phyloP scores from a whole-genome alignment of 2,113 vertebrate genomes.

The Cavia aperea region DNA sequence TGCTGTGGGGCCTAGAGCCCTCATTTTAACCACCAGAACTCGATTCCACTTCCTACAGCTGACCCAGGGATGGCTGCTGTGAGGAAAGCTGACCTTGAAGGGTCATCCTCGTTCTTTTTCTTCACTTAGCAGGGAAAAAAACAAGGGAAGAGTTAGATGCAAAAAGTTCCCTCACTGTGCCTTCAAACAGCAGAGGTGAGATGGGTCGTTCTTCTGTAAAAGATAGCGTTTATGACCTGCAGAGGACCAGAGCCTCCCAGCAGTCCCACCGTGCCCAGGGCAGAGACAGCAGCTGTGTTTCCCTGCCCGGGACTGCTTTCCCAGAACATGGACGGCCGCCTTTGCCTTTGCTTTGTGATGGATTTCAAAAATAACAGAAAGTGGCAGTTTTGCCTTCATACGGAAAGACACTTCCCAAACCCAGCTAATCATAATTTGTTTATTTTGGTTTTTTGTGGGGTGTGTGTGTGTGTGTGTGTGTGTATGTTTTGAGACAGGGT shows the following conservation, averaged over 20 bases:
- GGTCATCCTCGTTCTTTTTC: not conserved
- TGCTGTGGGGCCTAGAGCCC: not conserved
- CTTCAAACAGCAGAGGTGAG: not conserved
- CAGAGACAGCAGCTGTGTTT: not conserved
- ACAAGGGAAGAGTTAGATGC: not conserved
- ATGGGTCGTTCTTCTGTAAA: not conserved
- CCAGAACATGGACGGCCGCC: not conserved
- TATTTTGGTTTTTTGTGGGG: not conserved
- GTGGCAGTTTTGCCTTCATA: not conserved
- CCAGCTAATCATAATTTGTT: not conserved
- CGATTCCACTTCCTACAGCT: not conserved
- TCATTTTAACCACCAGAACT: not conserved
- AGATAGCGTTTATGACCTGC: not conserved
- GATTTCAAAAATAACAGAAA: not conserved
- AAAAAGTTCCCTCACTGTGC: not conserved
- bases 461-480: too few species aligned
- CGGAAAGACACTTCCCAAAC: not conserved
- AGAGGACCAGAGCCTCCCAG: not conserved
- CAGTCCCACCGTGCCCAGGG: not conserved
- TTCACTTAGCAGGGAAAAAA: not conserved
- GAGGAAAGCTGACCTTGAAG: not conserved
- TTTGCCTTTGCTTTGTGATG: not conserved
- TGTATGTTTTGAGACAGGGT: not conserved
- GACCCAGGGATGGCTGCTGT: not conserved
- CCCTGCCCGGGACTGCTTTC: not conserved